A percentile compares a stretch with the other conserved stretches of the same genome.
These are phyloP conservation scores for Coelopa frigida DNA, from an alignment of 1,140 invertebrate genomes.

Conservation along the genomic window DNA sequence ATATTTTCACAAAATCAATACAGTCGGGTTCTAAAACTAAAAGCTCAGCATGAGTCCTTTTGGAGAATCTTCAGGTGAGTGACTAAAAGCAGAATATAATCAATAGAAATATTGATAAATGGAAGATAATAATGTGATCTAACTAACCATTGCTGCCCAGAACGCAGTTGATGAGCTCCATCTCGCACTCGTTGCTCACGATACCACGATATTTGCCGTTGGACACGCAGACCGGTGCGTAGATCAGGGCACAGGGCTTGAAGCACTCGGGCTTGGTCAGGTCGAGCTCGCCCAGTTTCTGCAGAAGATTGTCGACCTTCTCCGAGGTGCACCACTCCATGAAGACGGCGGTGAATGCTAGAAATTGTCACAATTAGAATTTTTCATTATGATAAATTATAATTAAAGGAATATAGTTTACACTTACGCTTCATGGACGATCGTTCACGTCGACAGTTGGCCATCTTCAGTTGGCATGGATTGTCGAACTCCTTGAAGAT, in stretches of 20 bases:
- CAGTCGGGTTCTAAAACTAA: too few species aligned
- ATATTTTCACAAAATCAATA: too few species aligned
- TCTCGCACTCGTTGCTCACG: constrained; percentile 25
- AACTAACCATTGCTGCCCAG: constrained; percentile 13
- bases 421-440: too few species aligned
- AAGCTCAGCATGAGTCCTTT: too few species aligned
- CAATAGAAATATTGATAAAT: too few species aligned
- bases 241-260: constrained; percentile 39
- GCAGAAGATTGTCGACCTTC: constrained; percentile 23
- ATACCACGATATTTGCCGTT: constrained; percentile 34
- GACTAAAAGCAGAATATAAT: too few species aligned
- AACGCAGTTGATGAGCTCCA: constrained; percentile 33
- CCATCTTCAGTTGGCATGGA: constrained; percentile 24
- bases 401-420: too few species aligned
- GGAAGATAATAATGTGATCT: too few species aligned
- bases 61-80: too few species aligned
- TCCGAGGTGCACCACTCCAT: constrained; percentile 36
- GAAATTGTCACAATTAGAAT: too few species aligned
- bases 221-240: constrained; percentile 33
- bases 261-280: constrained; percentile 23
- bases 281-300: constrained; percentile 22
- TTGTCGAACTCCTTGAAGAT: constrained; percentile 34
- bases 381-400: too few species aligned
- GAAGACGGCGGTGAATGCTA: too few species aligned
- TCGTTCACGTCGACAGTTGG: constrained; percentile 31